Base-by-base conservation (phyloP, 2,113 vertebrate genomes). In the Copsychus sechellarum region DNA sequence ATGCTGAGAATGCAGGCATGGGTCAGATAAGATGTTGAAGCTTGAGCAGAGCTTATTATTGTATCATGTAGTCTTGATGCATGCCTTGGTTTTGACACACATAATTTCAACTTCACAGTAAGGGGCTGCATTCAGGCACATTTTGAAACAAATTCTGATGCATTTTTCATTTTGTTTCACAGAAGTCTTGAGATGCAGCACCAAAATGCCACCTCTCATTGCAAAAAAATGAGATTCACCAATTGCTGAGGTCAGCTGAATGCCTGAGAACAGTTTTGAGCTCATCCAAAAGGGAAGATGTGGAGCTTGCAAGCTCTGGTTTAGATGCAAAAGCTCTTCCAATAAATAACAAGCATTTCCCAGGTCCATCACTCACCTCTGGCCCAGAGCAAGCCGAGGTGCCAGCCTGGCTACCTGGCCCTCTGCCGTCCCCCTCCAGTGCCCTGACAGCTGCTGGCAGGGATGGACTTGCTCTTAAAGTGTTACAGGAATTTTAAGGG, bases 31-130 rank as follows among this genome's bases (percentile, higher is more conserved):
- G 12, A 48, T 2, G 1, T 0, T 14, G 33, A 45, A 43, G n/a
- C 15, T 23, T 18, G 33, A 83, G 34, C 57, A 86, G 36, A 47
- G 13, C 14, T 86, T 57, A 16, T 50, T 62, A 22, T 25, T 57
- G 1, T 0, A 1, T 25, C 33, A 20, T 0, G 3, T 0, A 3
- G 5, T 47, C 54, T 54, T 47, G 20, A 80, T 48, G 36, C 33
- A 29, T 1, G 8, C 40, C 40, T 58, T 54, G 64, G 69, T 71
- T 86, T 58, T 70, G 34, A n/a, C 51, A 67, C 3, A 12, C 26
- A 72, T 40, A 15, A 16, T 60, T 38, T 40, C 16, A 21, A 1
- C 33, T 69, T 81, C 57, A 71, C 70, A 64, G 25, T 51, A 81
- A 67, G 18, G 2, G 17, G 8, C 11, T 7, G 2, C 18, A 22